A percentile compares a stretch with the other conserved stretches of the same genome.
Evolutionary conservation across 2,888 invertebrate species (phyloP).

Genomic region (Phasia obesa): DNA sequence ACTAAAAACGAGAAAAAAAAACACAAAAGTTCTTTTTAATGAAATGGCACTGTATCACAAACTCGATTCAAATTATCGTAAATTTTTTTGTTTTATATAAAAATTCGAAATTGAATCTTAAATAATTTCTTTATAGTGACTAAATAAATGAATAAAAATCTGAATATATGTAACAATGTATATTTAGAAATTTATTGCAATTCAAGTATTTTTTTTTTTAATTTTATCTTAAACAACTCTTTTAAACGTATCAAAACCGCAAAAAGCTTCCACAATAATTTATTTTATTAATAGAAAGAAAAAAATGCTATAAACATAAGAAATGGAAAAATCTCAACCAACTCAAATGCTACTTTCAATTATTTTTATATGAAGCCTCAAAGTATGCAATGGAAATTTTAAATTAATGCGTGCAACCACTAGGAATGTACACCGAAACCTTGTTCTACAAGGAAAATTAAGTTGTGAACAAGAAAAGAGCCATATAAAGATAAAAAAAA

Average conservation of each 20-base stretch:
- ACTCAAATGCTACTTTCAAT: neutral
- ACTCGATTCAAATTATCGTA: neutral
- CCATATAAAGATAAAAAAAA: too few relatives aligned
- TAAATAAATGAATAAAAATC: neutral
- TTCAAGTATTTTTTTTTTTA: neutral
- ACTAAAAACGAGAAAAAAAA: conserved; percentile 16
- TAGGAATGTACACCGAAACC: neutral
- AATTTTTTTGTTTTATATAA: too few relatives aligned
- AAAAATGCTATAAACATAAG: neutral
- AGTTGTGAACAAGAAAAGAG: too few relatives aligned
- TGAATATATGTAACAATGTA: neutral
- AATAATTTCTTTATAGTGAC: neutral
- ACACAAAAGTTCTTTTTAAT: neutral
- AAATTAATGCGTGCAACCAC: neutral
- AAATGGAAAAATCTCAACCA: neutral
- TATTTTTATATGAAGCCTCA: neutral
- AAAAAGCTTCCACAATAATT: conserved; percentile 3
- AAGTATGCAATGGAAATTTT: neutral
- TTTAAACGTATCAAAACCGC: conserved; percentile 9
- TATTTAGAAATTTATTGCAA: neutral
- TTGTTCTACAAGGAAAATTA: neutral
- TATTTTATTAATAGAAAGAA: neutral
- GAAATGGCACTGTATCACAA: conserved; percentile 2
- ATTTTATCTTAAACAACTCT: neutral
- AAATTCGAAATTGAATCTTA: neutral